Evolutionary conservation across 1,140 invertebrate genomes (phyloP).

Genomic region (Babylonia areolata): DNA sequence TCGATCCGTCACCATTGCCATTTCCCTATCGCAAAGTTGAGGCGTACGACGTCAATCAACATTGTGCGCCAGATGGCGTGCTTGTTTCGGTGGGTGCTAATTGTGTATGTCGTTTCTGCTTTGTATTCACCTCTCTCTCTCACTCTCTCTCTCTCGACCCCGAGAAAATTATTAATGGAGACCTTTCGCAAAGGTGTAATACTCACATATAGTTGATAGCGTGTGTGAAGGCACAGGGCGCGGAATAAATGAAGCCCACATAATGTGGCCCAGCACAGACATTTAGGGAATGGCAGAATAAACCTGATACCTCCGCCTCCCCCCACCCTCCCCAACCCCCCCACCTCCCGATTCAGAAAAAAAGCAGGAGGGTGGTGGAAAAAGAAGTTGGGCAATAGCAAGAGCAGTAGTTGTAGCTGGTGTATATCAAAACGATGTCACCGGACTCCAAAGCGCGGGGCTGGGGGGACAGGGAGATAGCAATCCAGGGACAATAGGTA

Average conservation of each 20-base stretch:
- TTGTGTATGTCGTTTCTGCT: no score
- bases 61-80: no score
- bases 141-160: no score
- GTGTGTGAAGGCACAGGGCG: neutral
- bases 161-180: no score
- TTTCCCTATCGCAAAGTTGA: no score
- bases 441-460: neutral
- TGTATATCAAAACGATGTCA: conserved; percentile 32
- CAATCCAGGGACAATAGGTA: conserved; percentile 31
- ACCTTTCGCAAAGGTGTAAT: no score
- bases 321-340: no score
- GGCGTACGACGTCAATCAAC: no score
- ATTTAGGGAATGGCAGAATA: neutral
- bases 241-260: neutral
- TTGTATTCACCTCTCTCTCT: no score
- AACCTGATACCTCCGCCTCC: neutral
- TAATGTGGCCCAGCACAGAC: no score
- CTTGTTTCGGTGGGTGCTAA: no score
- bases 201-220: neutral
- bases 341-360: neutral
- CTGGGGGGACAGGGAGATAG: neutral
- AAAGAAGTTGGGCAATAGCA: neutral
- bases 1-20: no score
- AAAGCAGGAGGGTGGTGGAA: neutral
- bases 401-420: neutral